phyloP scores from a whole-genome alignment of 2,113 vertebrate genomes.

The Phyllostomus discolor region DNA sequence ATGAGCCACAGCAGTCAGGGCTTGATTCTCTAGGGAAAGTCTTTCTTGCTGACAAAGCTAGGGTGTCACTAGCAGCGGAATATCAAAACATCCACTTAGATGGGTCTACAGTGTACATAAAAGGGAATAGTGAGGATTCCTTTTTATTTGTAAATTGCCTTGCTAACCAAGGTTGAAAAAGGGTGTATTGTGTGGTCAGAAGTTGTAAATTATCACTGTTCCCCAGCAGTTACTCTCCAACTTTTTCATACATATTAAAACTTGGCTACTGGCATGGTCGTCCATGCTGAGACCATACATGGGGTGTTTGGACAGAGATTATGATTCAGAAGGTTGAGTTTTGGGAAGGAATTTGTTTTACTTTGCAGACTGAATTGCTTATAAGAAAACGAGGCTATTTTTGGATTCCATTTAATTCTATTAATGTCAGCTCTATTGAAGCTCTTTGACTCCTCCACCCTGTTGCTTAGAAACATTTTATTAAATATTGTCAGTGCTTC shows the following conservation, averaged over 20 bases:
- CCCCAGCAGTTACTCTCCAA: not conserved
- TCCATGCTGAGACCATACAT: not conserved
- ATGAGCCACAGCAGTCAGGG: too few relatives aligned
- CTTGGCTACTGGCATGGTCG: not conserved
- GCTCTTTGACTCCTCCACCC: constrained; percentile 41
- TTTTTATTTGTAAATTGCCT: not conserved
- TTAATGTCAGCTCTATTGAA: constrained; percentile 49
- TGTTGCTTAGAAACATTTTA: constrained; percentile 78
- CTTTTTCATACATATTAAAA: not conserved
- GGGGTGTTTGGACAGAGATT: not conserved
- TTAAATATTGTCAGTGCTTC: constrained; percentile 61
- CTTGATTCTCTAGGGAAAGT: not conserved
- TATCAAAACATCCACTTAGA: not conserved
- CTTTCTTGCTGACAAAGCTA: not conserved
- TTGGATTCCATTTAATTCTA: constrained; percentile 49
- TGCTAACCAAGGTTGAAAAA: not conserved
- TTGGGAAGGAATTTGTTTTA: constrained; percentile 41
- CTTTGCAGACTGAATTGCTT: constrained; percentile 27
- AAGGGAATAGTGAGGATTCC: not conserved
- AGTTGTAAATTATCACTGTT: not conserved
- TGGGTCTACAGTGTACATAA: not conserved
- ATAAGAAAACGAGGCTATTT: constrained; percentile 59
- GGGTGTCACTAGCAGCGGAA: not conserved
- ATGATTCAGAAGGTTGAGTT: not conserved
- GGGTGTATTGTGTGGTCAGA: not conserved